Evolutionary conservation across 2,797 vertebrate genomes (phyloP), one percentile per base, ranked within the genome.

Genomic region (Acrossocheilus wenchowensis): DNA sequence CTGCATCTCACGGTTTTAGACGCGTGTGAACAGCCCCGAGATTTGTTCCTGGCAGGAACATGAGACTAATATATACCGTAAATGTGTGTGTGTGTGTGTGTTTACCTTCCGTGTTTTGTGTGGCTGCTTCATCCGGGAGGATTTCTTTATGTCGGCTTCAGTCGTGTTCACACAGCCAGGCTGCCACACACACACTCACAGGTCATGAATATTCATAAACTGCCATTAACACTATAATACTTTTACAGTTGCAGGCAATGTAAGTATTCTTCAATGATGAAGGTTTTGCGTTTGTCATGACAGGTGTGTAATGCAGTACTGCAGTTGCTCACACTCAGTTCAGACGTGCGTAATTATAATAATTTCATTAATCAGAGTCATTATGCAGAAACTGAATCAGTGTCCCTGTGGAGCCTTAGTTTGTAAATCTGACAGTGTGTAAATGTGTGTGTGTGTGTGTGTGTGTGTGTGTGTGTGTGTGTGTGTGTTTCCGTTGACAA

Each of bases 81-180:
- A 17, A 12, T 69, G 41, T 87, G 48, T 45, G 57, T 69, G 12
- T 6, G 45, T 54, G 60, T 66, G 43, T 78, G 2, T 54, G 9
- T 78, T 68, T 88, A 96, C 96, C 94, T 97, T 97, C 80, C 96
- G 94, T 78, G 96, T 97, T 96, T 97, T 97, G 92, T 97, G 96
- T 36, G 96, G 96, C 87, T 97, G 96, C 92, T 93, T 96, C 96
- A 97, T 97, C 87, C 96, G 93, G 83, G 96, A 97, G 71, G 96
- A 97, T 88, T 97, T 97, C 94, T 97, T 97, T 89, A 97, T 97
- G 91, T 97, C 96, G 82, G 96, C 96, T 93, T 97, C 96, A 23
- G 96, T 97, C 8, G 96, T 97, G 91, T 97, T 97, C 91, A 97
- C 96, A 89, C 96, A 97, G 81, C 96, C 96, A 81, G 96, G 96